Conservation (phyloP, 2,797 vertebrate species). For the Poeciliopsis presidionis region DNA sequence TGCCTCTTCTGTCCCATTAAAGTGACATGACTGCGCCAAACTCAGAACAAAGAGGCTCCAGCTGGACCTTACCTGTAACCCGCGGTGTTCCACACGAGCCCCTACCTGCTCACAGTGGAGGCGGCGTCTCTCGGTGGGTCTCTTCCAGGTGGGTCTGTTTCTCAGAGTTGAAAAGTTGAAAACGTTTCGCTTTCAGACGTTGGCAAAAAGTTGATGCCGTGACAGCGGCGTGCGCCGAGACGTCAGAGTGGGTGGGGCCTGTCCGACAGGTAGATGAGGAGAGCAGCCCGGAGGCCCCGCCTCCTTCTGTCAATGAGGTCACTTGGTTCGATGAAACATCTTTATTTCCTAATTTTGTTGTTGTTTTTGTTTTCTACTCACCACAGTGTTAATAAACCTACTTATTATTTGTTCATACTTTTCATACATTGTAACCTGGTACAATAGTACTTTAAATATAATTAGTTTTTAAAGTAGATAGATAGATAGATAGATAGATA, state of each 20-base stretch:
- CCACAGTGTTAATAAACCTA: no score
- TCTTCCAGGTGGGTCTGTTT: not conserved
- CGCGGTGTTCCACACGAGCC: not conserved
- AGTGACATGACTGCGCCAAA: not conserved
- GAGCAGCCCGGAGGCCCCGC: not conserved
- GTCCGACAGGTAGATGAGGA: constrained; percentile 63
- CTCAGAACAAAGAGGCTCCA: not conserved
- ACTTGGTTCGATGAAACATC: not conserved
- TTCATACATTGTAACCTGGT: not conserved
- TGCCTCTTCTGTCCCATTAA: not conserved
- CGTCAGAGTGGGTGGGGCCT: constrained; percentile 26
- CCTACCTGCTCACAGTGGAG: not conserved
- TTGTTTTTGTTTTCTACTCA: no score
- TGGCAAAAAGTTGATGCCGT: not conserved
- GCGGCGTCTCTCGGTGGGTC: not conserved
- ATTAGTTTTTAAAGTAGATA: no score
- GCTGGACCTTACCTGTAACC: not conserved
- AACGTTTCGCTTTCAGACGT: not conserved
- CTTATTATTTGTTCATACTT: not conserved
- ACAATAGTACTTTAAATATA: no score
- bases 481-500: no score
- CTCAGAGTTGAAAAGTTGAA: not conserved
- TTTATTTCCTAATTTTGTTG: no score
- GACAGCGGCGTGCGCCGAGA: not conserved
- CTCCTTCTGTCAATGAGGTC: not conserved